Evolutionary conservation across 2,888 invertebrate species (phyloP).

Genomic region (Crossocerus cetratus): DNA sequence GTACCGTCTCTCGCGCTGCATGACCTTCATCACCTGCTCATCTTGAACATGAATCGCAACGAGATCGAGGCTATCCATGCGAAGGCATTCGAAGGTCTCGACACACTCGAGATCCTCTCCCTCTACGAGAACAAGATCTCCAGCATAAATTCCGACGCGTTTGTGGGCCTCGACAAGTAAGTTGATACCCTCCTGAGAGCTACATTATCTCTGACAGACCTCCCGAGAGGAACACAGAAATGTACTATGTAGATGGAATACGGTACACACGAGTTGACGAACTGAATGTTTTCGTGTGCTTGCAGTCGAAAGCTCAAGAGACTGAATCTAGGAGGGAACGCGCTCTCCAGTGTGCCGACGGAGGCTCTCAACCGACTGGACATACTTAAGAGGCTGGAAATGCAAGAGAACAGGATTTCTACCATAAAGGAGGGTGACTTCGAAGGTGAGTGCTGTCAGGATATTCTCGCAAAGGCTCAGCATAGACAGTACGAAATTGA

Average conservation of each 20-base stretch:
- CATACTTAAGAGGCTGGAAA: conserved; percentile 90
- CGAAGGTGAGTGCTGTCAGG: conserved; percentile 81
- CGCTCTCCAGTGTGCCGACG: conserved; percentile 87
- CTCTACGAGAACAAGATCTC: conserved; percentile 92
- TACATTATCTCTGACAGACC: no score
- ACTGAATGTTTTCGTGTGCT: background rate
- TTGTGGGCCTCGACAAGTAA: conserved; percentile 92
- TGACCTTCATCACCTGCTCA: conserved; percentile 89
- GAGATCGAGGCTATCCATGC: conserved; percentile 87
- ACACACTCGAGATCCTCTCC: conserved; percentile 91
- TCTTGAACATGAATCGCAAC: conserved; percentile 94
- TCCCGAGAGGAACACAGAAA: no score
- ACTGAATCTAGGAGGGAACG: conserved; percentile 91
- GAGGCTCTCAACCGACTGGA: conserved; percentile 88
- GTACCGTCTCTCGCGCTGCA: conserved; percentile 90
- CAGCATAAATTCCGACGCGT: conserved; percentile 88
- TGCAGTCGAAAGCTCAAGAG: conserved; percentile 86
- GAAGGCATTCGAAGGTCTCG: conserved; percentile 91
- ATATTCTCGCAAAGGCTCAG: background rate
- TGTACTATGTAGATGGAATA: no score
- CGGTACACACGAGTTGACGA: no score
- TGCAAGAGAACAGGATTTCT: conserved; percentile 91
- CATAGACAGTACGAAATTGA: background rate
- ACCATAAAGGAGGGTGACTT: conserved; percentile 90
- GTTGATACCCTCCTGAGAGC: background rate